phyloP scores from a whole-genome alignment of 2,888 invertebrate genomes.

The Fabriciana adippe region DNA sequence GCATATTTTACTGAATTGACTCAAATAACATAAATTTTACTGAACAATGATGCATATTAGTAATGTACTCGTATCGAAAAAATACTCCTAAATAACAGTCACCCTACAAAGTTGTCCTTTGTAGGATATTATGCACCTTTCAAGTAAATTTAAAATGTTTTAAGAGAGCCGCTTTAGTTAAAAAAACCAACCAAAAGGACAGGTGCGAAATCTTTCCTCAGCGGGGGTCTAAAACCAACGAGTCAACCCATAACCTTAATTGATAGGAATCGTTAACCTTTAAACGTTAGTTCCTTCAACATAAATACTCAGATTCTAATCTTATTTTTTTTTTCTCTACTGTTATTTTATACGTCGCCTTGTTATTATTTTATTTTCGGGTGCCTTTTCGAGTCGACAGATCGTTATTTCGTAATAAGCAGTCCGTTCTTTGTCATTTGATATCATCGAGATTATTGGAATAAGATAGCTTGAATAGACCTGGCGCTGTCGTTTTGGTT shows the following conservation, averaged over 20 bases:
- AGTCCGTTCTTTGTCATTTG: slow-evolving; percentile 78
- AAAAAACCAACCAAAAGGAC: slow-evolving; percentile 56
- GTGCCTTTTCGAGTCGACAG: slow-evolving; percentile 67
- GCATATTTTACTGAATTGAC: too few relatives aligned
- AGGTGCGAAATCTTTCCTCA: slow-evolving; percentile 69
- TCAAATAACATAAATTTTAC: too few relatives aligned
- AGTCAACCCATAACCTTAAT: slow-evolving; percentile 79
- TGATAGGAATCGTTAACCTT: slow-evolving; percentile 81
- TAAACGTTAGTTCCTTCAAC: slow-evolving; percentile 75
- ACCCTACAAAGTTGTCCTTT: slow-evolving; percentile 44
- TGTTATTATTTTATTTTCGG: slow-evolving; percentile 78
- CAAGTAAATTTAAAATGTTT: slow-evolving; percentile 50
- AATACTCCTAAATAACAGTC: slow-evolving; percentile 43
- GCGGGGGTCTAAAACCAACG: slow-evolving; percentile 68
- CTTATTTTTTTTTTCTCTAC: slow-evolving; percentile 64
- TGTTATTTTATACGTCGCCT: slow-evolving; percentile 71
- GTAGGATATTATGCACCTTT: slow-evolving; percentile 62
- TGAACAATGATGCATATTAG: not conserved
- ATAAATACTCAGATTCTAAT: slow-evolving; percentile 79
- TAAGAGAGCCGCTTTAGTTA: slow-evolving; percentile 63
- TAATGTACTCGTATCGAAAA: not conserved
- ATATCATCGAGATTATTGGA: slow-evolving; percentile 71
- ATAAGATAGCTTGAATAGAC: slow-evolving; percentile 61
- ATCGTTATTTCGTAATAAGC: slow-evolving; percentile 80
- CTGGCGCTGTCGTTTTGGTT: slow-evolving; percentile 67